Evolutionary conservation across 2,797 vertebrate species (phyloP), one percentile per base, ranked within the genome.

Genomic region (Fistularia tabacaria): DNA sequence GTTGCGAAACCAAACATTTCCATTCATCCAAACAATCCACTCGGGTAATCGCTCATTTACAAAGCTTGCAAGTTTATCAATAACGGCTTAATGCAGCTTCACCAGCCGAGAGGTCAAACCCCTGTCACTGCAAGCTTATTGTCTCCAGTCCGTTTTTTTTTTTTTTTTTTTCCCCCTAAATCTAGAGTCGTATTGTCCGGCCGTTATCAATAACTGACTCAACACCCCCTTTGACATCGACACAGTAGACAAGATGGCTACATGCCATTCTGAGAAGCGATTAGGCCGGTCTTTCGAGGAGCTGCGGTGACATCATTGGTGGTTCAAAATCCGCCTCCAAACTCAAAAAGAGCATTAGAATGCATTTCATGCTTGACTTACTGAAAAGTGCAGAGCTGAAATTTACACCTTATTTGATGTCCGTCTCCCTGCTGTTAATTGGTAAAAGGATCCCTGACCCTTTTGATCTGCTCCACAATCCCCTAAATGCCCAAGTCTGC

Each of bases 391-490:
- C 91, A 86, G 92, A 91, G 89, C 91, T 93, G 92, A 93, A 92
- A 93, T 92, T 91, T 91, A 92, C 92, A 93, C 93, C 92, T 93
- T 92, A 92, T 92, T 92, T 93, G 92, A 94, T 92, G 92, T 92
- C 88, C 87, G 84, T 92, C 88, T 93, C 82, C 91, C 91, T 76
- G 88, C 90, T 92, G 91, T 92, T 92, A 93, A 92, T 92, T 94
- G 91, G 89, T 92, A 88, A 93, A 93, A 89, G 92, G 89, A 92
- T 93, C 89, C 90, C 88, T 92, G 92, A 90, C 92, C 90, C 92
- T 92, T 94, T 93, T 93, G 90, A 93, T 93, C 91, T 91, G 83
- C 80, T 82, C 78, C 87, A 91, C 91, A 93, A 94, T 94, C 92
- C 91, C 87, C 89, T 91, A 93, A 95, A 94, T 90, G 92, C 92